Conservation (phyloP, 2,888 invertebrate species). For the Acleris emargana region DNA sequence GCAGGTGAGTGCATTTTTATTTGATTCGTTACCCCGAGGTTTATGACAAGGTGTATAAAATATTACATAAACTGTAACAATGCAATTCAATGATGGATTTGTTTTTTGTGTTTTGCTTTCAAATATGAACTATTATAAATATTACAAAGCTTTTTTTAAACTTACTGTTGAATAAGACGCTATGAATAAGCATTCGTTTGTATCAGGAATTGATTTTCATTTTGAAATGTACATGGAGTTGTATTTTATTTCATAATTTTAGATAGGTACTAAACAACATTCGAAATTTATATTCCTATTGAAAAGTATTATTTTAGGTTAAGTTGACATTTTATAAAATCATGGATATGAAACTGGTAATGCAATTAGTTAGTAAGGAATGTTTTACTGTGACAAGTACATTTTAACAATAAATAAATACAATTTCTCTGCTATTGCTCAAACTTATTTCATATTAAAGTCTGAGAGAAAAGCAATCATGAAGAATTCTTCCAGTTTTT, state of each 20-base stretch:
- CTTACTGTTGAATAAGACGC: too few relatives aligned
- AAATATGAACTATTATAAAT: too few relatives aligned
- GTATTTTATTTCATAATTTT: background rate
- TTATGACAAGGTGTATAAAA: too few relatives aligned
- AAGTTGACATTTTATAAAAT: constrained; percentile 10
- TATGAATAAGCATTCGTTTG: constrained; percentile 4
- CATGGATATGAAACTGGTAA: background rate
- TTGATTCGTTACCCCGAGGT: background rate
- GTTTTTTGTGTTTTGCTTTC: too few relatives aligned
- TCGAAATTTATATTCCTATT: constrained; percentile 13
- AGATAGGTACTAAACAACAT: background rate
- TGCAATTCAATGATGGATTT: constrained; percentile 14
- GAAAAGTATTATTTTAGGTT: constrained; percentile 23
- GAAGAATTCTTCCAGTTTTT: background rate
- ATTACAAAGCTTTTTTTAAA: too few relatives aligned
- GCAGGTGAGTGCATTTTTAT: background rate
- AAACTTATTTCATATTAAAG: background rate
- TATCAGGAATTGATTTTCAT: constrained; percentile 22
- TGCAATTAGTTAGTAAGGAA: constrained; percentile 6
- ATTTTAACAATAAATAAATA: background rate
- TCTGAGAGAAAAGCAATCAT: constrained; percentile 4
- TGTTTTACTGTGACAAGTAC: background rate
- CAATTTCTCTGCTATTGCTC: constrained; percentile 3
- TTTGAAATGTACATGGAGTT: background rate
- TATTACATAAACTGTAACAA: too few relatives aligned